A percentile compares a stretch with the other conserved stretches of the same genome.
Conservation (phyloP, 2,113 vertebrate genomes). For the Anser cygnoides region DNA sequence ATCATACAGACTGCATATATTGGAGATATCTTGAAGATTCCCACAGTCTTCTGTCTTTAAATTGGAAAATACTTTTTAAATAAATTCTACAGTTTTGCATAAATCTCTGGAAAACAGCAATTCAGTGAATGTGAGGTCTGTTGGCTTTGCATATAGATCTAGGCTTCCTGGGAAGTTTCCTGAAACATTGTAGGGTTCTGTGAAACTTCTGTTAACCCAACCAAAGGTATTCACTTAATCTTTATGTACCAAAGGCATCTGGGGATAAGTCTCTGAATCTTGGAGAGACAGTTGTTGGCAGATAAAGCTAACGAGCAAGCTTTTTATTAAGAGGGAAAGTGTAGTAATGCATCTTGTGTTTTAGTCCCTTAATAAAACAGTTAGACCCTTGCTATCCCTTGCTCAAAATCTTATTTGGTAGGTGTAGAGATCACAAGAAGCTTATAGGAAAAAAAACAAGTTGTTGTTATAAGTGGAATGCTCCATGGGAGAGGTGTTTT, state of each 20-base stretch:
- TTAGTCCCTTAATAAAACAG: background rate
- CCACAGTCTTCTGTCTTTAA: background rate
- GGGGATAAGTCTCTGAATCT: background rate
- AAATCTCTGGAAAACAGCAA: background rate
- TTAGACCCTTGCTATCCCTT: background rate
- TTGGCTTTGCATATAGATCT: background rate
- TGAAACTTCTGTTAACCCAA: background rate
- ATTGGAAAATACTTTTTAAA: too few relatives aligned
- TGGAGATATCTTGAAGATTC: background rate
- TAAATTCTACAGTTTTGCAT: background rate
- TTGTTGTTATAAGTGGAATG: background rate
- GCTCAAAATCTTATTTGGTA: background rate
- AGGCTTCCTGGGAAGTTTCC: background rate
- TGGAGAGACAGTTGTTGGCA: background rate
- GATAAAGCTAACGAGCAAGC: background rate
- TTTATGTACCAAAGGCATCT: background rate
- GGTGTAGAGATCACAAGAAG: background rate
- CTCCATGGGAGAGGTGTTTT: background rate
- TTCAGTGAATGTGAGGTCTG: background rate
- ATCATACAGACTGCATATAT: background rate
- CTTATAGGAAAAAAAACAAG: background rate
- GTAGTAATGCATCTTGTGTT: background rate
- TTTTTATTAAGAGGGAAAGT: background rate
- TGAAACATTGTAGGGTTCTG: background rate
- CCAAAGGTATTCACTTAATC: background rate